These are phyloP conservation scores for Corapipo altera DNA, from an alignment of 2,113 vertebrate species.

Conservation along the genomic window DNA sequence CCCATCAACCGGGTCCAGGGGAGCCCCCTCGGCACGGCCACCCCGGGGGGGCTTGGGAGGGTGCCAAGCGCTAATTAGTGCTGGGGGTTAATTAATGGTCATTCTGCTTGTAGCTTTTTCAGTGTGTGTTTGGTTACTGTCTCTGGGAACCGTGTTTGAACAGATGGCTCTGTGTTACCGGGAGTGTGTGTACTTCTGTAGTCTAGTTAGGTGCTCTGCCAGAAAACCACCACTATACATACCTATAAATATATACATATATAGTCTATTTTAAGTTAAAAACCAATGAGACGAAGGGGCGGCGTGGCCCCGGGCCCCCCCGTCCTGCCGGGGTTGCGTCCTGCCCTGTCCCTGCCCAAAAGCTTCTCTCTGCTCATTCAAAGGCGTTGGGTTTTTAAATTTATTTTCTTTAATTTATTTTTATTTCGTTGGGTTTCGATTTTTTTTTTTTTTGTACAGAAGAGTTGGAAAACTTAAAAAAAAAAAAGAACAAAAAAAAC, in stretches of 20 bases:
- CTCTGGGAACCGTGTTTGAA: conserved; percentile 82
- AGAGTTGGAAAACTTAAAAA: conserved; percentile 76
- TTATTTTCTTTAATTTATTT: conserved; percentile 53
- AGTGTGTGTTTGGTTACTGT: conserved; percentile 84
- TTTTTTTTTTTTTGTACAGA: conserved; percentile 87
- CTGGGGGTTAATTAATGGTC: conserved; percentile 78
- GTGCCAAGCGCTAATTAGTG: conserved; percentile 67
- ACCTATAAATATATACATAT: conserved; percentile 80
- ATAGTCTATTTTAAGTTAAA: conserved; percentile 81
- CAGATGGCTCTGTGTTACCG: conserved; percentile 83
- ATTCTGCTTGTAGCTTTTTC: conserved; percentile 82
- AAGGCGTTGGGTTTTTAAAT: conserved; percentile 54
- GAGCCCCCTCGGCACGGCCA: neutral
- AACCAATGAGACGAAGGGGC: conserved; percentile 54
- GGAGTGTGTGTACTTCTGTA: conserved; percentile 94
- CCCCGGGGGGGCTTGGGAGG: conserved; percentile 3
- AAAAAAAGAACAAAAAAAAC: conserved; percentile 61
- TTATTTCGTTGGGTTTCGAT: conserved; percentile 17
- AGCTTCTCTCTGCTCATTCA: conserved; percentile 67
- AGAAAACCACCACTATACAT: conserved; percentile 75
- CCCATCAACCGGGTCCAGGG: neutral
- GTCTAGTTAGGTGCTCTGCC: conserved; percentile 97
- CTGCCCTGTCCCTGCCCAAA: conserved; percentile 29
- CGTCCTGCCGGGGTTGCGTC: conserved; percentile 45
- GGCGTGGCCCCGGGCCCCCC: conserved; percentile 13